Evolutionary conservation across 2,113 vertebrate genomes (phyloP), one percentile per base, ranked within the genome.

Genomic region (Donacobius atricapilla): DNA sequence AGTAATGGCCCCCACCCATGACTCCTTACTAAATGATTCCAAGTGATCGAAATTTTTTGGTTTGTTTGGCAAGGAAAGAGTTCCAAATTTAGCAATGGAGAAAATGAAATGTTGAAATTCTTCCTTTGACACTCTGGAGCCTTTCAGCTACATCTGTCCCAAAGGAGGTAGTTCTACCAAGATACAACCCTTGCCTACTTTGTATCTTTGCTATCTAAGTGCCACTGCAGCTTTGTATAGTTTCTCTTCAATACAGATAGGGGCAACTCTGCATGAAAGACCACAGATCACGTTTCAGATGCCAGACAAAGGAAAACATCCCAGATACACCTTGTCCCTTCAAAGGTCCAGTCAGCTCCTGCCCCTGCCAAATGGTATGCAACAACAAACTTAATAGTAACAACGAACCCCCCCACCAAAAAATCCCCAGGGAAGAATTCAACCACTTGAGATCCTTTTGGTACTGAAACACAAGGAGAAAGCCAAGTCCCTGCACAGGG

Each of bases 331-430:
- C 68, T 37, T n/a, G 9, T 63, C 31, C 18, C 37, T 75, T 92
- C 60, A 54, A 11, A 78, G 30, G 37, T 75, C 11, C 64, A 81
- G 68, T 60, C 56, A 92, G 23, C 10, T 70, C 37, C 56, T 30
- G 44, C 8, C 15, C 12, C 76, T 66, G 44, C 33, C 42, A 88
- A 91, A 48, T 14, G 2, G 33, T 61, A 77, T 39, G 27, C n/a
- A 83, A 88, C 21, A 70, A 24, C 56, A 58, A 84, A 93, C 33
- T 75, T 66, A 64, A 13, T 12, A 50, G 18, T 80, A 61, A 83
- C 10, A 66, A 64, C 18, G 39, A 30, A 1, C 1, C 3, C 4
- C 33, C 2, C 4, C 3, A 1, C 5, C 22, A 54, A 82, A 24
- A 17, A 14, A 75, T 45, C 30, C 54, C 21, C 44, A 78, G 47